These are phyloP conservation scores for Aplysia californica DNA, from an alignment of 1,140 invertebrate species.

Conservation along the genomic window DNA sequence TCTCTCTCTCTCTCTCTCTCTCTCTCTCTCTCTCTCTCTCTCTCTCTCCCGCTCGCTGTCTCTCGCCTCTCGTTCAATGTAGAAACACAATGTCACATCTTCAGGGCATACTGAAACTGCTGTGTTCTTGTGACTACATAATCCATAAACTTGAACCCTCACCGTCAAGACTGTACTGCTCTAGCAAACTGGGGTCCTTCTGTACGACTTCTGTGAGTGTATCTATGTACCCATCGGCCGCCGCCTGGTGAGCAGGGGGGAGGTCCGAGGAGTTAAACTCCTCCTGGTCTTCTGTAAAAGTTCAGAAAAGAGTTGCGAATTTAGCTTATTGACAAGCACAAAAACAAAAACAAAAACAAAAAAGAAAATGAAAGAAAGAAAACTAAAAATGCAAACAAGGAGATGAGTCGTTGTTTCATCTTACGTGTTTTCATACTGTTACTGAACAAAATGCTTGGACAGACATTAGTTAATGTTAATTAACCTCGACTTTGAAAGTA, in stretches of 20 bases:
- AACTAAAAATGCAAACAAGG: too few species aligned
- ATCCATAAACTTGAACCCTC: neutral
- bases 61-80: neutral
- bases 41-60: neutral
- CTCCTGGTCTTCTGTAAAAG: too few species aligned
- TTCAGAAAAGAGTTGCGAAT: too few species aligned
- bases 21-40: neutral
- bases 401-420: too few species aligned
- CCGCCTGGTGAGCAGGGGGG: constrained; percentile 45
- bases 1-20: neutral
- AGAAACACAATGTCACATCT: neutral
- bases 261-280: constrained; percentile 37
- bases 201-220: constrained; percentile 44
- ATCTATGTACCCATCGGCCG: constrained; percentile 45
- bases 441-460: too few species aligned
- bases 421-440: too few species aligned
- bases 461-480: too few species aligned
- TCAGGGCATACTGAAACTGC: neutral
- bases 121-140: neutral
- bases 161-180: constrained; percentile 53
- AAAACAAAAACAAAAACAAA: too few species aligned
- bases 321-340: too few species aligned
- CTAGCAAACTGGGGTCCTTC: constrained; percentile 50
- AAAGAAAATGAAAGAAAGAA: too few species aligned
- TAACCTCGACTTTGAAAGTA: too few species aligned